Conservation (phyloP, 2,113 vertebrate species). For the Dipodomys stephensi region DNA sequence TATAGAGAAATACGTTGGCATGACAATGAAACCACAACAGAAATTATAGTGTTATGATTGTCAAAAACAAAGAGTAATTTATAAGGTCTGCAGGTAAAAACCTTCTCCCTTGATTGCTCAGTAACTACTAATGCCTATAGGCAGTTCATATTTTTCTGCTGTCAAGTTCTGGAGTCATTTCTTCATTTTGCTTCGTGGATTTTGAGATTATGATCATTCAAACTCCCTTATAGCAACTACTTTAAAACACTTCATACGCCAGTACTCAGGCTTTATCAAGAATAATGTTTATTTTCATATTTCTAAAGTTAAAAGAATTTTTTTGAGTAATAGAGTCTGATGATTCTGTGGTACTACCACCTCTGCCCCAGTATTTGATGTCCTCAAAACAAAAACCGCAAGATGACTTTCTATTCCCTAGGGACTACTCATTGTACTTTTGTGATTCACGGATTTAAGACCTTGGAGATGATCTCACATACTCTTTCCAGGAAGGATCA, state of each 20-base stretch:
- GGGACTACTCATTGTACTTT: background rate
- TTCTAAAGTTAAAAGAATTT: slow-evolving; percentile 27
- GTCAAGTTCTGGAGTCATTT: slow-evolving; percentile 12
- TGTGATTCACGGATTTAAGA: background rate
- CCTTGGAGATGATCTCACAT: background rate
- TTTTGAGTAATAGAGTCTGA: background rate
- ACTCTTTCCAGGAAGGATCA: slow-evolving; percentile 13
- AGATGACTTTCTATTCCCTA: background rate
- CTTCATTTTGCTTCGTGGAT: slow-evolving; percentile 49
- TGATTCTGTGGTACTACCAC: background rate
- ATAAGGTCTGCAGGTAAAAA: slow-evolving; percentile 45
- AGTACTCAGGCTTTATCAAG: background rate
- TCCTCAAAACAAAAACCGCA: background rate
- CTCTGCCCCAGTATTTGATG: background rate
- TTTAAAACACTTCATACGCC: slow-evolving; percentile 41
- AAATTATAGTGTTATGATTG: slow-evolving; percentile 56
- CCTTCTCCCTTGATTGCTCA: background rate
- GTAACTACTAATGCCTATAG: background rate
- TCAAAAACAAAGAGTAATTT: slow-evolving; percentile 62
- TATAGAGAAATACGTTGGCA: slow-evolving; percentile 30
- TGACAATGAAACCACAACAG: slow-evolving; percentile 37
- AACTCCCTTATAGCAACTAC: slow-evolving; percentile 28
- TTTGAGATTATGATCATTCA: slow-evolving; percentile 49
- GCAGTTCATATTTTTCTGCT: slow-evolving; percentile 29
- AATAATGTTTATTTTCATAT: slow-evolving; percentile 58